These are phyloP conservation scores for Coreoperca whiteheadi DNA, from an alignment of 2,113 vertebrate genomes.

Conservation along the genomic window DNA sequence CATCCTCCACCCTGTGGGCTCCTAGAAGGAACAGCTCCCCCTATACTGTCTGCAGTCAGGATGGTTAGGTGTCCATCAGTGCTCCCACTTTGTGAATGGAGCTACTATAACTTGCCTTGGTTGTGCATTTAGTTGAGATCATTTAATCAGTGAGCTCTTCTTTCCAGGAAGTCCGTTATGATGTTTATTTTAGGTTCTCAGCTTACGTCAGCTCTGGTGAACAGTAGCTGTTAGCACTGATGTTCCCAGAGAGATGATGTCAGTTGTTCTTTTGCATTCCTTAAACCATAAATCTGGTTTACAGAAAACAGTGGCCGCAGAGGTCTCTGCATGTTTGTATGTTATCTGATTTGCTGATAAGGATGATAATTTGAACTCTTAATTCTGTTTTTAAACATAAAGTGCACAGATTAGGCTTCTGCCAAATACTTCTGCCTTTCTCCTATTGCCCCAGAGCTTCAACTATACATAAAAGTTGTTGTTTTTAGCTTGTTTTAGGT, in stretches of 20 bases:
- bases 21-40: conserved; percentile 61
- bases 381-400: conserved; percentile 39
- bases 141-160: conserved; percentile 70
- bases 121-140: conserved; percentile 59
- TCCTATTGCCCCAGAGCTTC: neutral
- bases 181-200: conserved; percentile 63
- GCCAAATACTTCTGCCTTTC: neutral
- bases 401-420: neutral
- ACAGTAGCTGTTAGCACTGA: conserved; percentile 46
- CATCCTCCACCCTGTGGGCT: conserved; percentile 73
- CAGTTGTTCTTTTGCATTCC: conserved; percentile 67
- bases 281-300: conserved; percentile 71
- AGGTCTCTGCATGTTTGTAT: conserved; percentile 16
- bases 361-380: conserved; percentile 4
- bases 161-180: conserved; percentile 73
- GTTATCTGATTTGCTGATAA: conserved; percentile 38
- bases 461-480: neutral
- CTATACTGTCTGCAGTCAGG: conserved; percentile 61
- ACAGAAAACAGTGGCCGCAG: conserved; percentile 61
- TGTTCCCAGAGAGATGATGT: conserved; percentile 55
- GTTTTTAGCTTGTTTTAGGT: neutral
- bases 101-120: conserved; percentile 34
- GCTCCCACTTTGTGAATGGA: conserved; percentile 65
- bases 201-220: conserved; percentile 29
- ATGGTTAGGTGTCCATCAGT: conserved; percentile 61